Conservation (phyloP, 2,888 invertebrate genomes). For the Spilosoma lubricipeda region DNA sequence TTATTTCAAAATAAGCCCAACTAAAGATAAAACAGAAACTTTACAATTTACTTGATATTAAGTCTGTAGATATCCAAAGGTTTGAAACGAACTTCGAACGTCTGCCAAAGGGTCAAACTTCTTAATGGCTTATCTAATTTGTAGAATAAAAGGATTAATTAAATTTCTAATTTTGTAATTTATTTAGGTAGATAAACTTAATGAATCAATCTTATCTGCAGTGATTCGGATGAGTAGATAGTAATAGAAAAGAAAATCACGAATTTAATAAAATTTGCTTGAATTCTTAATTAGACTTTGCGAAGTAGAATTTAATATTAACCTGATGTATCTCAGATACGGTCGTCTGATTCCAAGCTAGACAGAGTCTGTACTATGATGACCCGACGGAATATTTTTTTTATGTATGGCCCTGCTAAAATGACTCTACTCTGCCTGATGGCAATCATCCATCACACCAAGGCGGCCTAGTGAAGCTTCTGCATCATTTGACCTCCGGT, state of each 20-base stretch:
- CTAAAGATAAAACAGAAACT: neutral
- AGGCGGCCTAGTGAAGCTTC: too few species aligned
- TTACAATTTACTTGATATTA: neutral
- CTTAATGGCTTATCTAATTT: slow-evolving; percentile 70
- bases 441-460: too few species aligned
- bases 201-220: neutral
- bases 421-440: too few species aligned
- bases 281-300: neutral
- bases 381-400: too few species aligned
- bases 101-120: slow-evolving; percentile 67
- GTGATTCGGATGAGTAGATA: neutral
- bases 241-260: neutral
- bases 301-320: too few species aligned
- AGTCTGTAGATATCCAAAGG: slow-evolving; percentile 4
- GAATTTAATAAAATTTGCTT: neutral
- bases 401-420: too few species aligned
- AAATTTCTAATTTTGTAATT: slow-evolving; percentile 67
- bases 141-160: slow-evolving; percentile 74
- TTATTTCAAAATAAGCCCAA: neutral
- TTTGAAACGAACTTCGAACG: slow-evolving; percentile 23
- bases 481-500: too few species aligned
- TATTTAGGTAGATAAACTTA: slow-evolving; percentile 53
- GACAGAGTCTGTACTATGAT: too few species aligned
- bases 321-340: too few species aligned
- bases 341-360: too few species aligned